Evolutionary conservation across 2,888 invertebrate genomes (phyloP).

Genomic region (Escarpia spicata): DNA sequence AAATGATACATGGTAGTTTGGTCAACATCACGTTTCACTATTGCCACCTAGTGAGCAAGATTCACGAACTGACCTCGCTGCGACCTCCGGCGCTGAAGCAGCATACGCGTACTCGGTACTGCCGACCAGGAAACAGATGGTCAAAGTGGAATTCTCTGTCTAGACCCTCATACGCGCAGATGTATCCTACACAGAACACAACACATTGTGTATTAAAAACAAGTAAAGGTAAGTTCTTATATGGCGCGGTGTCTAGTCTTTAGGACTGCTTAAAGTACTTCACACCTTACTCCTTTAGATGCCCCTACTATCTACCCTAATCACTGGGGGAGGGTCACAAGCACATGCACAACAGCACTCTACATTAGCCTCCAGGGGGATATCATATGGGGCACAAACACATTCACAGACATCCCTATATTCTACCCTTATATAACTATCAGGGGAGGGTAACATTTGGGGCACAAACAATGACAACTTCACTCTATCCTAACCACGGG

Average conservation of each 20-base stretch:
- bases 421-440: too few species aligned
- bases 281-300: not conserved
- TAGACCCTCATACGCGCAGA: constrained; percentile 78
- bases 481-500: too few species aligned
- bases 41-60: not conserved
- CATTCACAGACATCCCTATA: not conserved
- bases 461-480: not conserved
- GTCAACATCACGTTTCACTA: not conserved
- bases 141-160: constrained; percentile 85
- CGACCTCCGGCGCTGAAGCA: constrained; percentile 79
- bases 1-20: too few species aligned
- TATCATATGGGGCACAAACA: not conserved
- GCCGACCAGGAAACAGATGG: constrained; percentile 81
- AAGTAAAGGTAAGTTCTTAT: too few species aligned
- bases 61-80: constrained; percentile 37
- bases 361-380: too few species aligned
- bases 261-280: too few species aligned
- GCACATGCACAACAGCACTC: too few species aligned
- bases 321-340: too few species aligned
- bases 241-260: too few species aligned
- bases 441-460: not conserved
- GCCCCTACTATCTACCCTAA: too few species aligned
- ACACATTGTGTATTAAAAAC: not conserved
- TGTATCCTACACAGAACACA: constrained; percentile 72
- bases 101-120: constrained; percentile 80